Evolutionary conservation across 35 echinoderm and acorn worm genomes (phyloP), one percentile per base, ranked within the genome.

Genomic region (Apostichopus californicus): DNA sequence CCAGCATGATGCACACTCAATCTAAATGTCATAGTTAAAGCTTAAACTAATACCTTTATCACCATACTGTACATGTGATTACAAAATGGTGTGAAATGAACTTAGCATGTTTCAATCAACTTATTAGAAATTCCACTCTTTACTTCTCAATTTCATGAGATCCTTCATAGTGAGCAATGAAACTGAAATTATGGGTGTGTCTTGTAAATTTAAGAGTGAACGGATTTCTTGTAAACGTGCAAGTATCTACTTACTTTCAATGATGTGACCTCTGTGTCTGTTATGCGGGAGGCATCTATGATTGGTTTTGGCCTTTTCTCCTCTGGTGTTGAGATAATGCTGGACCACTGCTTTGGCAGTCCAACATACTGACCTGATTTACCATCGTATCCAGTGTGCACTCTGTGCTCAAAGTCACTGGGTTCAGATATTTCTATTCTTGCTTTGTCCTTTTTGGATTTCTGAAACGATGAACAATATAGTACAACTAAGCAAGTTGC

Each of bases 351-450:
- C 15, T 87, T 90, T 34, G 94, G 97, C 9, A 98, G 95, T 22
- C 97, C 97, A 57, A 98, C 93, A 90, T 96, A 98, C 87, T 92
- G 91, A 46, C 97, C 94, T 17, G 77, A 60, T 20, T 78, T 86
- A 5, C 54, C 22, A 91, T 98, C 97, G 85, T 91, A 98, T 23
- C 97, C 97, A 24, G 95, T 96, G 77, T 98, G 97, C 6, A 98
- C 95, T 22, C 97, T 92, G 77, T 98, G 97, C 89, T 98, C 97
- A 92, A 98, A 98, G 66, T 93, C 95, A 20, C 86, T 92, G 12
- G 95, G 97, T 11, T 72, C 65, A 5, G 97, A 98, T 79, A 98
- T 98, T 57, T 87, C 61, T 13, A 95, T 75, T 57, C 77, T 73
- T 22, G 78, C 54, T 26, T 90, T 80, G 56, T 85, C 92, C 92